Base-by-base conservation (phyloP, 2,888 invertebrate genomes). In the Cephus pygmeus region DNA sequence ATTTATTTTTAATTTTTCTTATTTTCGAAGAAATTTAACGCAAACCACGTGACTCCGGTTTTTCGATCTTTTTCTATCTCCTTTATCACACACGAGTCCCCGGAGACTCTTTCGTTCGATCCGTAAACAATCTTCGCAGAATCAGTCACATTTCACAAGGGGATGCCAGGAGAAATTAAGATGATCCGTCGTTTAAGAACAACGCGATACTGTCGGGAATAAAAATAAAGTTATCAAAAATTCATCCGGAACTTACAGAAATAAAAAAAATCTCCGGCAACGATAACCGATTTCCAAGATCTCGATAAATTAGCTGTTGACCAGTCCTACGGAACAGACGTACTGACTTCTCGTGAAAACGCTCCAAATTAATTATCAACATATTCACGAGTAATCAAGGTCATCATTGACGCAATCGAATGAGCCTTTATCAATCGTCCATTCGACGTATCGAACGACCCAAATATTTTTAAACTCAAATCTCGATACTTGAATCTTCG, bases 301-400 rank as follows among this genome's bases (percentile, higher is more conserved):
- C 86, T 83, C 78, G 78, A 81, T 81, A 83, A 84, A 87, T 88
- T 85, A 81, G 85, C 83, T 85, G 85, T 84, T 84, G 86, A 87
- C 86, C 84, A 78, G 80, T 82, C 86, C 82, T 82, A 81, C 76
- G 84, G 77, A 79, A 79, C 69, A 77, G 79, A 75, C 84, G 84
- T 81, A 88, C 87, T 86, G 82, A 82, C 84, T 86, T 82, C 77
- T 78, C 77, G 80, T 80, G 84, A 77, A 79, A 83, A 77, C 81
- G 75, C 83, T 81, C 82, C 80, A 85, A 85, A 87, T 85, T 83
- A 86, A 86, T 88, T 87, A 88, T 88, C 86, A 86, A 87, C 83
- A 85, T 83, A 82, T 82, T 81, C 80, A 76, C 77, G 81, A 31
- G n/a, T 79, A 77, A 83, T 82, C 86, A 86, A 86, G 86, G 86